Percentiles rank a stretch among this genome's conserved stretches.
Evolutionary conservation across 2,113 vertebrate genomes (phyloP).

Genomic region (Limnothrissa miodon): DNA sequence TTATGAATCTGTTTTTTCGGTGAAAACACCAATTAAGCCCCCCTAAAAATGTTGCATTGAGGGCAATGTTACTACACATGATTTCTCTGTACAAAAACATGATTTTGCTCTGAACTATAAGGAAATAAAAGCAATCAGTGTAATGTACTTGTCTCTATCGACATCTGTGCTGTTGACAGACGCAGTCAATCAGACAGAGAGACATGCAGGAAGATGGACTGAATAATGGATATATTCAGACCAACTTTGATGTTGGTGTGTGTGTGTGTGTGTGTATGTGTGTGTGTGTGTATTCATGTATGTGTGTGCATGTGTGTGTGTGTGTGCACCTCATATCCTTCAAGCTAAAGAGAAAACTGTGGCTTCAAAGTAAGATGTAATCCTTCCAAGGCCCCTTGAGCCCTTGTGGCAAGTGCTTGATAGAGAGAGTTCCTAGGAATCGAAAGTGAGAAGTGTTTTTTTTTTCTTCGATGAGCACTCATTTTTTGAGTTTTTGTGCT

Average conservation of each 20-base stretch:
- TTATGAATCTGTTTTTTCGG: neutral
- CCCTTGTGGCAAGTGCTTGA: neutral
- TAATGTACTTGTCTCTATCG: neutral
- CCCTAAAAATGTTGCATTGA: neutral
- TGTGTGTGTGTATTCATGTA: neutral
- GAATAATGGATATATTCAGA: neutral
- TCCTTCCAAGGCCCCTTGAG: neutral
- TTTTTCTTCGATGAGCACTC: neutral
- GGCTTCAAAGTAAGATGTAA: neutral
- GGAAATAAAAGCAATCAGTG: neutral
- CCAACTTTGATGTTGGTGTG: neutral
- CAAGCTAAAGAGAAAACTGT: neutral
- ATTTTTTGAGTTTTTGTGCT: neutral
- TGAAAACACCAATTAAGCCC: neutral
- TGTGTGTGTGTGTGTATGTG: neutral
- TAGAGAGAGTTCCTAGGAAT: neutral
- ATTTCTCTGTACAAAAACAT: neutral
- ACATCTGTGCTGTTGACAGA: too few species aligned
- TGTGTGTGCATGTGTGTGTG: neutral
- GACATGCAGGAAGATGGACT: neutral
- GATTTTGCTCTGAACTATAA: neutral
- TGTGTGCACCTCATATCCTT: neutral
- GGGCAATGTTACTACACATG: neutral
- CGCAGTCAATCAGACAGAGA: neutral
- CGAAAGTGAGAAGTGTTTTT: neutral